Base-by-base conservation (phyloP, 2,113 vertebrate species). In the Zapus hudsonius region DNA sequence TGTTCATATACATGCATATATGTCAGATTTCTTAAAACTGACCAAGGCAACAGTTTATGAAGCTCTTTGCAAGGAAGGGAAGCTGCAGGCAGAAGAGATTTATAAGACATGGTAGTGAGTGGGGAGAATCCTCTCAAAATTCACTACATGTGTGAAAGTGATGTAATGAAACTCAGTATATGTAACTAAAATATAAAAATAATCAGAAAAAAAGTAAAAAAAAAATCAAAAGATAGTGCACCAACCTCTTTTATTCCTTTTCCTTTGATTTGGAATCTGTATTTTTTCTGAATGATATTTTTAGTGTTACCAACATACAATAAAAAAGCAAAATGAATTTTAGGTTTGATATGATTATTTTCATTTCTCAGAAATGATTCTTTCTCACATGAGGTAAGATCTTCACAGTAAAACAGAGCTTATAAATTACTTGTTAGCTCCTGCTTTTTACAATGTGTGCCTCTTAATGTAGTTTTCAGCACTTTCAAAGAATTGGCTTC, bases 401-500 rank as follows among this genome's bases (percentile, higher is more conserved):
- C 33, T 78, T 91, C 70, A 29, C 40, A 40, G 33, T 19, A 61
- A 89, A 87, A 59, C 8, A 10, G 4, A 44, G 42, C 67, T 89
- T 89, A 81, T n/a, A 72, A 91, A 92, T 85, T 47, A 82, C 33
- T 66, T 36, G 47, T 38, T 84, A n/a, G 33, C 25, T 89, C 47
- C 6, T 36, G 38, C 31, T 52, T 83, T 73, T 80, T 55, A 89
- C 42, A 92, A 74, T 89, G 31, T 67, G 27, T 19, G 72, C 70
- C 82, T 82, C 64, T 90, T 92, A 78, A 92, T 83, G 70, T 47
- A 72, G 59, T 75, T 87, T 92, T 91, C 80, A 84, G 59, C 63
- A 86, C 80, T 83, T 88, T 95, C 55, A 92, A 95, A 84, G 69
- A 92, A 92, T 95, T 94, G 57, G 61, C 42, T 87, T 94, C 55